Percentiles rank a stretch among this genome's conserved stretches.
phyloP scores from a whole-genome alignment of 2,888 invertebrate genomes.

The Pollenia labialis region DNA sequence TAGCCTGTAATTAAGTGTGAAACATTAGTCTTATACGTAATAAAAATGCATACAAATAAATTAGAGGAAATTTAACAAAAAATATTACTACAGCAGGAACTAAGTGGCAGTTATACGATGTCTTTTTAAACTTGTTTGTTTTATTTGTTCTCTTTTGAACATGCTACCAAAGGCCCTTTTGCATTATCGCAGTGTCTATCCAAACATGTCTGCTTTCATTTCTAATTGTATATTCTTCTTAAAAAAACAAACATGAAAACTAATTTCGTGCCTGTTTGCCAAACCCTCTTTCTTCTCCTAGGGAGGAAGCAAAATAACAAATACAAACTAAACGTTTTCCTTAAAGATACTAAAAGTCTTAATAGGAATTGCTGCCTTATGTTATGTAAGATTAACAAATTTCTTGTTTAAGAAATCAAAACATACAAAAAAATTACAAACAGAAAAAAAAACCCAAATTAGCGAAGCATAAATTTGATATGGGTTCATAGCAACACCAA shows the following conservation, averaged over 20 bases:
- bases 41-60: slow-evolving; percentile 2
- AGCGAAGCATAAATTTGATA: slow-evolving; percentile 58
- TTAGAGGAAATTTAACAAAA: neutral
- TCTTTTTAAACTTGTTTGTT: no score
- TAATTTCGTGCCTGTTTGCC: no score
- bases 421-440: neutral
- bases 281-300: no score
- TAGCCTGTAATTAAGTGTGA: slow-evolving; percentile 36
- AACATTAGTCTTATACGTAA: slow-evolving; percentile 29
- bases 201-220: no score
- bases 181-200: no score
- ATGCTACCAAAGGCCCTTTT: no score
- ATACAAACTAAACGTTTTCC: slow-evolving; percentile 3
- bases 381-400: slow-evolving; percentile 39
- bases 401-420: neutral
- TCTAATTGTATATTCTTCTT: no score
- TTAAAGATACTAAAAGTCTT: neutral
- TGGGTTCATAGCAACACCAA: slow-evolving; percentile 24
- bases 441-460: slow-evolving; percentile 47
- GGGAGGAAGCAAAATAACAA: neutral
- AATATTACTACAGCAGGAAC: neutral
- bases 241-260: no score
- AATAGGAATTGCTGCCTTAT: slow-evolving; percentile 5
- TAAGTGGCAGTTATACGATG: neutral
- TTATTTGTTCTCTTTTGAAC: no score